Evolutionary conservation across 2,797 vertebrate genomes (phyloP), one percentile per base, ranked within the genome.

Genomic region (Amblyopsis hoosieri): DNA sequence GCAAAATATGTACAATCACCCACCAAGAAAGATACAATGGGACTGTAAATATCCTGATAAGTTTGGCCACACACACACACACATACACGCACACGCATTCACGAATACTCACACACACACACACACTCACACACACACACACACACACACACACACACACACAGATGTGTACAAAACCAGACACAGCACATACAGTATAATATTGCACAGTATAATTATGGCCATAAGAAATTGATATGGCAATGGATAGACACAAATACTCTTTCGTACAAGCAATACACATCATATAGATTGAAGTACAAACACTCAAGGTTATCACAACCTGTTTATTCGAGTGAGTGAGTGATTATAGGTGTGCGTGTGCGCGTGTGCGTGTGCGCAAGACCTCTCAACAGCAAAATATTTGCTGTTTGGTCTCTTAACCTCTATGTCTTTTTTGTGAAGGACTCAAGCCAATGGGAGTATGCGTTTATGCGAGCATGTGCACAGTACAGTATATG

Each of bases 31-130:
- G 79, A 81, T 76, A 85, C 76, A 63, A 74, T 42, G 73, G 72
- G 58, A 62, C 69, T 69, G 71, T 82, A 86, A 87, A 86, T 85
- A 77, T 74, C 71, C 54, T 67, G 77, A 54, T 13, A 17, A 72
- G 78, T 80, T 77, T 62, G 69, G 67, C 69, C 31, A 17, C 8
- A 29, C 17, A 12, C 23, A 29, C 17, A 54, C 52, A 54, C 3
- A 53, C 15, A 19, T 10, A 52, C 50, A 52, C 50, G 3, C 50
- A 52, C 15, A 52, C 6, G 10, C 50, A 52, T 11, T 10, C 50
- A 52, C 15, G 17, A 2, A 52, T 15, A 52, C 14, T n/a, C 31
- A 17, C 8, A 23, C 10, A 12, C 23, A 23, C 17, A 54, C 52
- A 31, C 3, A 19, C 17, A 54, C 19, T 12, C 48, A 79, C 64